phyloP scores from a whole-genome alignment of 2,888 invertebrate species.

The Bellardia pandia region DNA sequence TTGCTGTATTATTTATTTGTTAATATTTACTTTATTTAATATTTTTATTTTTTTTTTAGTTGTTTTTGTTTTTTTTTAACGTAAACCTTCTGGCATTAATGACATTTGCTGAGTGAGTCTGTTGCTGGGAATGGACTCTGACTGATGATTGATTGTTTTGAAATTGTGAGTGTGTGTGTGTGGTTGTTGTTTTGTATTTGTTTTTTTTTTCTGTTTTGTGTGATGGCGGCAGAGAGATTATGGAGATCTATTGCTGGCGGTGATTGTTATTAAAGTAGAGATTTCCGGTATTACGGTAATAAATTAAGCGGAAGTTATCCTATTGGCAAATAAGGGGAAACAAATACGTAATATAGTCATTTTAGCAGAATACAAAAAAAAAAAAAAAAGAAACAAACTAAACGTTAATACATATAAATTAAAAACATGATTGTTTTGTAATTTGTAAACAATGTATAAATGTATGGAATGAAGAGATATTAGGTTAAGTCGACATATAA shows the following conservation, averaged over 20 bases:
- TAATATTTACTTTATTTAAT: slow-evolving; percentile 27
- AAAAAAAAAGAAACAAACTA: neutral
- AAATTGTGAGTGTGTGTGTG: slow-evolving; percentile 7
- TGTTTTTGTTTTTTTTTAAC: slow-evolving; percentile 5
- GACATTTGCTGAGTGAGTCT: slow-evolving; percentile 22
- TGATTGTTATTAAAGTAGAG: slow-evolving; percentile 51
- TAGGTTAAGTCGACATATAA: neutral
- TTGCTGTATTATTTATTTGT: slow-evolving; percentile 39
- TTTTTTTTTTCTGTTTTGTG: slow-evolving; percentile 16
- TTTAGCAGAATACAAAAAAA: neutral
- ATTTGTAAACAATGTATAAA: neutral
- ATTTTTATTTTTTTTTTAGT: slow-evolving; percentile 4
- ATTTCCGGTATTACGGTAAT: slow-evolving; percentile 57
- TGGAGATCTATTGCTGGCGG: slow-evolving; percentile 40
- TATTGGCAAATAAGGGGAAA: slow-evolving; percentile 31
- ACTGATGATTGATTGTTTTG: slow-evolving; percentile 63
- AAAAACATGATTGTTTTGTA: slow-evolving; percentile 43
- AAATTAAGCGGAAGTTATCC: slow-evolving; percentile 65
- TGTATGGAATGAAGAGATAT: neutral
- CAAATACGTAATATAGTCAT: slow-evolving; percentile 20
- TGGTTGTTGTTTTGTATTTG: neutral
- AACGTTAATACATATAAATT: slow-evolving; percentile 27
- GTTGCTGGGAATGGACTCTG: neutral
- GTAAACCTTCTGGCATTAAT: slow-evolving; percentile 38
- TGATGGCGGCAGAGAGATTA: slow-evolving; percentile 16